Evolutionary conservation across 2,113 vertebrate genomes (phyloP).

Genomic region (Oenanthe oenanthe): DNA sequence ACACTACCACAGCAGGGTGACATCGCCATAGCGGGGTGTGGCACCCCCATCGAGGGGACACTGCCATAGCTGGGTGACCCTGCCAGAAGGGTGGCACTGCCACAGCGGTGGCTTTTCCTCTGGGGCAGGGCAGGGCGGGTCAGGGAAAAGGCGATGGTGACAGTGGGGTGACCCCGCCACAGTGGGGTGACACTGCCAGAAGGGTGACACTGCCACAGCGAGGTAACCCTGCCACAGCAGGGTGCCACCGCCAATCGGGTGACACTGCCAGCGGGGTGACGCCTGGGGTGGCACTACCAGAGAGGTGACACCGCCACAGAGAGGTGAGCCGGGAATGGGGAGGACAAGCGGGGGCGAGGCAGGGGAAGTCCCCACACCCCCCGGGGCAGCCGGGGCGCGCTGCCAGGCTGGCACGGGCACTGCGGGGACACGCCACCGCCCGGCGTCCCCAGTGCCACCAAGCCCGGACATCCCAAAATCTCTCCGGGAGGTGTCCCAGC

Average conservation of each 20-base stretch:
- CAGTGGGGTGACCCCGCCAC: too few relatives aligned
- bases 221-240: too few relatives aligned
- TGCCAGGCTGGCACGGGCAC: background rate
- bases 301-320: background rate
- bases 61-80: background rate
- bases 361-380: background rate
- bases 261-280: background rate
- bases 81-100: background rate
- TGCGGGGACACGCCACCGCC: background rate
- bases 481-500: rapidly evolving
- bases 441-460: background rate
- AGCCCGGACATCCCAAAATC: background rate
- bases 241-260: too few relatives aligned
- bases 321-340: too few relatives aligned
- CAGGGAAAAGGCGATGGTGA: too few relatives aligned
- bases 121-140: too few relatives aligned
- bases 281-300: background rate
- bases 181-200: too few relatives aligned
- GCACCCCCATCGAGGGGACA: too few relatives aligned
- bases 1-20: background rate
- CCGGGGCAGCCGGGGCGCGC: background rate
- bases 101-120: too few relatives aligned
- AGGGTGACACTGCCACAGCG: background rate
- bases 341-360: background rate
- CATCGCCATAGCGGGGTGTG: background rate